Evolutionary conservation across 2,888 invertebrate genomes (phyloP).

Genomic region (Elmis aenea): DNA sequence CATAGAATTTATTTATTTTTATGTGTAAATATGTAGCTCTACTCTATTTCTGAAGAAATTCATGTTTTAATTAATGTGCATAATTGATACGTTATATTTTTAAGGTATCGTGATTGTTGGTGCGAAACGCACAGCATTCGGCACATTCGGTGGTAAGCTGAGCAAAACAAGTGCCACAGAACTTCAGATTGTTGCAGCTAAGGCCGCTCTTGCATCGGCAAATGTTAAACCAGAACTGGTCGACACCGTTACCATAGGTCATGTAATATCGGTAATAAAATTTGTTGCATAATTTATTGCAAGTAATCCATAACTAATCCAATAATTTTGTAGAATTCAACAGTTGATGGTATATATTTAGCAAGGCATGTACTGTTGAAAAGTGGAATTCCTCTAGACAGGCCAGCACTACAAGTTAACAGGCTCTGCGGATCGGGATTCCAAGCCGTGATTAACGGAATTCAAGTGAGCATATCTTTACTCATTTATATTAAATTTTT

Average conservation of each 20-base stretch:
- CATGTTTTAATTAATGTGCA: too few species aligned
- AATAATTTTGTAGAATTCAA: background rate
- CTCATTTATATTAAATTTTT: too few species aligned
- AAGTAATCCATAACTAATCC: background rate
- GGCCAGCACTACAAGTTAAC: constrained; percentile 84
- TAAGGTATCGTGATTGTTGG: constrained; percentile 80
- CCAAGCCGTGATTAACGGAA: constrained; percentile 86
- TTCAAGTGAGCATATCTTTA: constrained; percentile 66
- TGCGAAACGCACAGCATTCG: constrained; percentile 96
- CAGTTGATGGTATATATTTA: constrained; percentile 76
- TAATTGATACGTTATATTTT: too few species aligned
- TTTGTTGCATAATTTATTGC: background rate
- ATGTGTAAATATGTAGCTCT: too few species aligned
- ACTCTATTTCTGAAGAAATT: too few species aligned
- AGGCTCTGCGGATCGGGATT: constrained; percentile 97
- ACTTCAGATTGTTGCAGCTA: constrained; percentile 75
- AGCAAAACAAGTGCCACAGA: constrained; percentile 69
- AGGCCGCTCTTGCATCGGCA: constrained; percentile 72
- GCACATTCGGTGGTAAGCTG: constrained; percentile 86
- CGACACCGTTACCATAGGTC: constrained; percentile 86
- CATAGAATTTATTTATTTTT: too few species aligned
- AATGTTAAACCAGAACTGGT: constrained; percentile 80
- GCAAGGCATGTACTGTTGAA: constrained; percentile 84
- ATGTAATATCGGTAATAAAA: constrained; percentile 71
- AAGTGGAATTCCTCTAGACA: constrained; percentile 78